Evolutionary conservation across 2,888 invertebrate species (phyloP).

Genomic region (Rosalia funebris): DNA sequence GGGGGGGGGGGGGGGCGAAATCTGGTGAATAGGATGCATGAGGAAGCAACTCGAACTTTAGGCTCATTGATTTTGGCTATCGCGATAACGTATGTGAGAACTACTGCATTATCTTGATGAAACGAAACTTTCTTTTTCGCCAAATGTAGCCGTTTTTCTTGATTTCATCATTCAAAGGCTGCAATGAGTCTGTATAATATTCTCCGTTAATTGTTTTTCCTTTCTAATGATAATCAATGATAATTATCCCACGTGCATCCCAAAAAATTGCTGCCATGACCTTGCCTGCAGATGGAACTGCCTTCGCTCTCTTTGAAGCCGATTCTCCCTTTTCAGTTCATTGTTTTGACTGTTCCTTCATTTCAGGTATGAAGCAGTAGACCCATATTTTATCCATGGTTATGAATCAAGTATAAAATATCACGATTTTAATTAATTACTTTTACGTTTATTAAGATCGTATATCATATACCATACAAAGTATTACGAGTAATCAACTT

Average conservation of each 20-base stretch:
- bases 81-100: slow-evolving; percentile 22
- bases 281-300: neutral
- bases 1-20: slow-evolving; percentile 22
- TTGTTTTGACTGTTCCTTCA: neutral
- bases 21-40: slow-evolving; percentile 28
- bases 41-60: slow-evolving; percentile 23
- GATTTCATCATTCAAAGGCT: neutral
- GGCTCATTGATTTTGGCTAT: slow-evolving; percentile 33
- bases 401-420: neutral
- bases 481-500: no score
- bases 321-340: neutral
- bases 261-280: neutral
- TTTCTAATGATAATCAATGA: neutral
- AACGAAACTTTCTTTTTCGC: slow-evolving; percentile 30
- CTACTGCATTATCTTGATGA: slow-evolving; percentile 29
- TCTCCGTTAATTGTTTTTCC: neutral
- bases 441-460: no score
- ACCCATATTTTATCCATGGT: neutral
- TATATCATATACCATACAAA: no score
- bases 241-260: neutral
- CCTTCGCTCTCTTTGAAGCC: neutral
- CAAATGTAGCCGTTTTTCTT: slow-evolving; percentile 34
- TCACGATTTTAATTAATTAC: no score
- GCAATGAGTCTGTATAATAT: neutral
- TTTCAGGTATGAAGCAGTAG: neutral